Base-by-base conservation (phyloP, 2,888 invertebrate genomes). In the Tuberolachnus salignus region DNA sequence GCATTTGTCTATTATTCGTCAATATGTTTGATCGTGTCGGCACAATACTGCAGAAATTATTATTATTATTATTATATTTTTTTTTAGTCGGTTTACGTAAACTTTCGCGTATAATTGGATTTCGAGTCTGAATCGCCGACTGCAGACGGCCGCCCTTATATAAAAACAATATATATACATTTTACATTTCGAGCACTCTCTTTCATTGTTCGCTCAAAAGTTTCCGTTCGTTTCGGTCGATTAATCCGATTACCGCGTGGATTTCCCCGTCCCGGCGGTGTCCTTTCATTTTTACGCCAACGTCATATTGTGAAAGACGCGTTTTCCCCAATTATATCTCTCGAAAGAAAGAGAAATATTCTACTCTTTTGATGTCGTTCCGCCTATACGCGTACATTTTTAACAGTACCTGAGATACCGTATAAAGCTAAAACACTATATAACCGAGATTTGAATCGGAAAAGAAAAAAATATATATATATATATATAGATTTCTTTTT, bases 191-290 rank as follows among this genome's bases (percentile, higher is more conserved):
- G 49, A 75, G 64, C 44, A 75, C 74, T 70, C 21, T 42, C 53
- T 55, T 34, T 21, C 67, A 46, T 57, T 75, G 57, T 75, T 57
- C 67, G 16, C 21, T 57, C 66, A 34, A 75, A 69, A 78, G 59
- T 78, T 78, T 69, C 69, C 69, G 69, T 69, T 59, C 69, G 51
- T 59, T 69, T 67, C 69, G 42, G 78, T 78, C 78, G 67, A 69
- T 78, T 78, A 78, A 78, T 78, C 69, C 42, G 67, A 75, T 75
- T 75, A 75, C 75, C 21, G 34, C 23, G 23, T 23, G 46, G 11
- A 21, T 67, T 11, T 75, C 57, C 34, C 34, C 34, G 34, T 34
- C 3, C 34, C 3, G 34, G 34, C 34, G 34, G 6, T 66, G 59
- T 75, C 55, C 61, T 75, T 75, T 57, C 57, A 34, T 34, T 66